A percentile compares a stretch with the other conserved stretches of the same genome.
phyloP scores from a whole-genome alignment of 92 coral and sea anemone genomes.

The Meandrina meandrites region DNA sequence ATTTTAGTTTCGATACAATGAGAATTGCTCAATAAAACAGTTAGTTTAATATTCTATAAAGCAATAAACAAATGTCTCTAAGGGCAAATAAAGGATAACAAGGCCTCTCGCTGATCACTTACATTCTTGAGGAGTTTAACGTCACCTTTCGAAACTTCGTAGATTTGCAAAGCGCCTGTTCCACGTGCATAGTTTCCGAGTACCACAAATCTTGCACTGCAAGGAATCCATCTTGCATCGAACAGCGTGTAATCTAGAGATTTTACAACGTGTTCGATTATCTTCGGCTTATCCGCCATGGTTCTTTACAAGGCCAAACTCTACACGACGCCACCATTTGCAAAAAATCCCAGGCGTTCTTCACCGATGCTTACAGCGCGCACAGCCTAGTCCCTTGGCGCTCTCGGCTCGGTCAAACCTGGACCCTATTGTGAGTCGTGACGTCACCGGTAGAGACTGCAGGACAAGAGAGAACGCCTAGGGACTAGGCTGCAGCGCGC shows the following conservation, averaged over 20 bases:
- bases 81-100: not conserved
- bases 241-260: slow-evolving; percentile 85
- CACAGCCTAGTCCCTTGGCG: too few species aligned
- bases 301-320: not conserved
- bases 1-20: too few species aligned
- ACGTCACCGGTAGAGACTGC: too few species aligned
- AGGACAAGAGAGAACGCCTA: too few species aligned
- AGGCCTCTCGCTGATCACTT: slow-evolving; percentile 39
- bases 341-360: slow-evolving; percentile 56
- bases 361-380: not conserved
- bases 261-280: slow-evolving; percentile 85
- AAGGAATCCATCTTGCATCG: slow-evolving; percentile 95
- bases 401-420: too few species aligned
- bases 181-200: slow-evolving; percentile 96
- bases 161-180: slow-evolving; percentile 98
- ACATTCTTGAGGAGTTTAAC: slow-evolving; percentile 85
- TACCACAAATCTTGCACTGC: slow-evolving; percentile 95
- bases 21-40: too few species aligned
- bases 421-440: too few species aligned
- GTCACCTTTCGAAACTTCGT: slow-evolving; percentile 93
- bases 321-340: slow-evolving; percentile 2
- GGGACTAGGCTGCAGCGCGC: too few species aligned
- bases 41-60: too few species aligned
- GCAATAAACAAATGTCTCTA: not conserved
- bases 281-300: slow-evolving; percentile 85